phyloP scores from a whole-genome alignment of 2,113 vertebrate genomes.

The Notothenia coriiceps region DNA sequence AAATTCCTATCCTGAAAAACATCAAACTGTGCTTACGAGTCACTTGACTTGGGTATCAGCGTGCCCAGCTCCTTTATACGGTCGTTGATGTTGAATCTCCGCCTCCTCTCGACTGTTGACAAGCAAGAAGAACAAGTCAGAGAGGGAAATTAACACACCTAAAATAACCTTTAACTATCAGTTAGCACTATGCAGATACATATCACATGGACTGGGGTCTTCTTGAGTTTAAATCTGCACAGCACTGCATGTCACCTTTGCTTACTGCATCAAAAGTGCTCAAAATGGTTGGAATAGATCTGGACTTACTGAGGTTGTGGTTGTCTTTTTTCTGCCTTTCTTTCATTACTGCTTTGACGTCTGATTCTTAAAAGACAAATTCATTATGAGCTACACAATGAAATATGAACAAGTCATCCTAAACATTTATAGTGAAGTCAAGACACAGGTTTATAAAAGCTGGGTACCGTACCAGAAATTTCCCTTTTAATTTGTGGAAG shows the following conservation, averaged over 20 bases:
- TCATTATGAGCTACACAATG: background rate
- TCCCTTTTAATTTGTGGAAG: conserved; percentile 91
- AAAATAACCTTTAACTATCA: conserved; percentile 9
- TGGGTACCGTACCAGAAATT: conserved; percentile 81
- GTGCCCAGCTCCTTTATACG: conserved; percentile 94
- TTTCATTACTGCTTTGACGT: conserved; percentile 84
- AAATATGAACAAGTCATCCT: background rate
- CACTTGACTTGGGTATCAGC: conserved; percentile 91
- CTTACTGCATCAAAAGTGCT: background rate
- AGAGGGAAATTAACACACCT: background rate
- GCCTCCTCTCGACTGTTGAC: conserved; percentile 89
- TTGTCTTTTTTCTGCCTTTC: conserved; percentile 96
- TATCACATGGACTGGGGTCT: background rate
- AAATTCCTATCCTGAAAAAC: background rate
- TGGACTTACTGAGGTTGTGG: conserved; percentile 92
- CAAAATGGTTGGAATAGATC: background rate
- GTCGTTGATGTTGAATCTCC: conserved; percentile 96
- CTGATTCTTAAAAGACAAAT: conserved; percentile 71
- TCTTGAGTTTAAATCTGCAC: background rate
- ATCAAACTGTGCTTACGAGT: conserved; percentile 86
- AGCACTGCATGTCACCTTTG: background rate
- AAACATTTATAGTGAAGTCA: background rate
- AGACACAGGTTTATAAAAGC: background rate
- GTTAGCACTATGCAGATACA: background rate
- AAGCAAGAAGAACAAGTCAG: background rate